Conservation (phyloP, 1,140 invertebrate genomes). For the Ylistrum balloti region DNA sequence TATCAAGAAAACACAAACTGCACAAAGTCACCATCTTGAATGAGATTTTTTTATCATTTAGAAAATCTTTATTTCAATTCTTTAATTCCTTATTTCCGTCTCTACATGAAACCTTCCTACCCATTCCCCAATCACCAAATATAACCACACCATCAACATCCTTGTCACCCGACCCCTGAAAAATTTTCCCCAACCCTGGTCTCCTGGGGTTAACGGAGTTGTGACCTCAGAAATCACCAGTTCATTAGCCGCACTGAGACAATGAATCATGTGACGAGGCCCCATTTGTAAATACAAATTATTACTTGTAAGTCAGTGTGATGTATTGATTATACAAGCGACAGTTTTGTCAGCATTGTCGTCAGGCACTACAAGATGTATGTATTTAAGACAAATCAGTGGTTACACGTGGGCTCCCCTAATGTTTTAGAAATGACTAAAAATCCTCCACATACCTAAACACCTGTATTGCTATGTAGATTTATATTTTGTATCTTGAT, state of each 20-base stretch:
- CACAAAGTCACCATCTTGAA: too few species aligned
- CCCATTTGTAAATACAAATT: conserved; percentile 25
- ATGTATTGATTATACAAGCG: background rate
- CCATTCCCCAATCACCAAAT: too few species aligned
- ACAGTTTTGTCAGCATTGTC: background rate
- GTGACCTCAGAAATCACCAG: background rate
- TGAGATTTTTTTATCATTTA: too few species aligned
- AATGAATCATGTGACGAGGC: background rate
- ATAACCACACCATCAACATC: background rate
- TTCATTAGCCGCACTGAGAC: conserved; percentile 28
- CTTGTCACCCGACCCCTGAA: background rate
- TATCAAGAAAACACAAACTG: too few species aligned
- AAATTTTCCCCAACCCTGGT: background rate
- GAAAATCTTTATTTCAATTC: too few species aligned
- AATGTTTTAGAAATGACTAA: background rate
- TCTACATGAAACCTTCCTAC: too few species aligned
- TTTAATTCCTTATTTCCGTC: too few species aligned
- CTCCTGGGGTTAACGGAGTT: background rate
- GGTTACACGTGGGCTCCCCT: background rate
- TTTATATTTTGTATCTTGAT: background rate
- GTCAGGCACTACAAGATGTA: background rate
- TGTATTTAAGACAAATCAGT: background rate
- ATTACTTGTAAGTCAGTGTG: conserved; percentile 17
- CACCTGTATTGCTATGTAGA: background rate
- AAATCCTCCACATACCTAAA: background rate